Percentiles rank a stretch among this genome's conserved stretches.
phyloP scores from a whole-genome alignment of 2,113 vertebrate species.

The Indicator maculatus region DNA sequence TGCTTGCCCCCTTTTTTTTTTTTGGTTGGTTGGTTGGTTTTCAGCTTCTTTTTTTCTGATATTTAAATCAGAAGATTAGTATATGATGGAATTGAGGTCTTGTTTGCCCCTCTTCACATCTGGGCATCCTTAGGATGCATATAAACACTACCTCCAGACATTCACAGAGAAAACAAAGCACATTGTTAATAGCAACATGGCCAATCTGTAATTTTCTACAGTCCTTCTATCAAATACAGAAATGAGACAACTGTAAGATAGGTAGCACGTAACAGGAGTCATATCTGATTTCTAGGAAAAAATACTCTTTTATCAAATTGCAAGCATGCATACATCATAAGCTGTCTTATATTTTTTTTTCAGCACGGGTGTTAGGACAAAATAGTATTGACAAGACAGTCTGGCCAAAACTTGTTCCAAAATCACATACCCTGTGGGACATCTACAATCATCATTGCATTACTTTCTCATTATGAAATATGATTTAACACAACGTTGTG shows the following conservation, averaged over 20 bases:
- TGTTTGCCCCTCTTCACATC: not conserved
- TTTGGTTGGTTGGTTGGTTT: not conserved
- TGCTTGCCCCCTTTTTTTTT: not conserved
- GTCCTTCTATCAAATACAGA: not conserved
- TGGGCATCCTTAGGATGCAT: not conserved
- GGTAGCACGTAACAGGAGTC: not conserved
- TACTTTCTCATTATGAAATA: slow-evolving; percentile 25
- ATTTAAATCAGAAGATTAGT: not conserved
- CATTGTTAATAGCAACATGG: not conserved
- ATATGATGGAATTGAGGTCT: not conserved
- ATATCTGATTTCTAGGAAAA: not conserved
- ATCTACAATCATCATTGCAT: not conserved
- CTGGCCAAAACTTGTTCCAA: not conserved
- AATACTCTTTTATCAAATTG: not conserved
- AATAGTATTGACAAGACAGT: not conserved
- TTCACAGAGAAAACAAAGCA: not conserved
- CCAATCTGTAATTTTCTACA: not conserved
- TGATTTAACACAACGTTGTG: not conserved
- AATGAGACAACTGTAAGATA: not conserved
- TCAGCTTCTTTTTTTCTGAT: not conserved
- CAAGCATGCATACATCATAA: not conserved
- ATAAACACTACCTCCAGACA: not conserved
- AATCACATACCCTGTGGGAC: not conserved
- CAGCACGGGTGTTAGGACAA: not conserved
- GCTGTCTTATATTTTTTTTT: not conserved